Base-by-base conservation (phyloP, 2,888 invertebrate genomes). In the Torymus aiolomorphi region DNA sequence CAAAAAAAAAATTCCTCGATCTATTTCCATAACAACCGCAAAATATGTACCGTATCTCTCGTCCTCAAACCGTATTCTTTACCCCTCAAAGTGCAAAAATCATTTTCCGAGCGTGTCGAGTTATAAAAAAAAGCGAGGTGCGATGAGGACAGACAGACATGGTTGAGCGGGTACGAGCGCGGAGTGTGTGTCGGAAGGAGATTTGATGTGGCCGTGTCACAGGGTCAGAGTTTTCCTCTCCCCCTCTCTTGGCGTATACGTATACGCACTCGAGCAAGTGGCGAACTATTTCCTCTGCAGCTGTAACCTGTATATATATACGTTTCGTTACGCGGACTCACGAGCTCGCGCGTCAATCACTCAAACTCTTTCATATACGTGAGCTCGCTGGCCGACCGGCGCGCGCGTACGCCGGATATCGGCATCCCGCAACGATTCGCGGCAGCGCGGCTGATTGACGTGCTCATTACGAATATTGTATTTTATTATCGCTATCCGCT, bases 391-490 rank as follows among this genome's bases (percentile, higher is more conserved):
- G 31, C 31, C 8, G 31, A 3, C 3, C 8, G 31, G 14, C 52
- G 18, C 5, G n/a, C 54, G 49, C 56, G 42, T 61, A 8, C 83
- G 83, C 84, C 82, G 85, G 85, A 84, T 86, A 85, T 86, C 86
- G 85, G 84, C 59, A 57, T 83, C 81, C 83, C 81, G 59, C 80
- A 77, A 76, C 72, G 56, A 63, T 69, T 63, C 62, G 20, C 76
- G 77, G 31, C 31, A 31, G 8, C 83, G 71, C 77, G 13, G 2
- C 80, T 83, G 82, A 82, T 80, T 83, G 81, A 80, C 82, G 80
- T 81, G 76, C 86, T 86, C 86, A 86, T 87, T 86, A 87, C 85
- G 83, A 84, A 86, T 86, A 86, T 86, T 84, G 82, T 83, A 85
- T 86, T 86, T 87, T 86, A 87, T 84, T 83, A 86, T 83, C 82